Base-by-base conservation (phyloP, 2,888 invertebrate genomes). In the Parascotia fuliginaria region DNA sequence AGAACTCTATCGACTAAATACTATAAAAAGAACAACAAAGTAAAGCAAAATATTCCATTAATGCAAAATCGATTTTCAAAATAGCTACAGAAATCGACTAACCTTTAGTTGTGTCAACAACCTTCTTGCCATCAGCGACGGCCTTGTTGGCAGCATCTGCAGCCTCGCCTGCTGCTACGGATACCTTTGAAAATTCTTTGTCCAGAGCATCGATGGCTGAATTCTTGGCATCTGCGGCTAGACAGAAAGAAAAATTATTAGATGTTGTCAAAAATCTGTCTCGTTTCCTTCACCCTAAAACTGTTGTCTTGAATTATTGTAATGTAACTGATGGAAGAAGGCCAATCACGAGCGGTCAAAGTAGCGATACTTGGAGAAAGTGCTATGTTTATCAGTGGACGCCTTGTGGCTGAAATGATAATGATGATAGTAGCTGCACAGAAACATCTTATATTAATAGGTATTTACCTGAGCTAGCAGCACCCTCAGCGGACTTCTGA, bases 161-260 rank as follows among this genome's bases (percentile, higher is more conserved):
- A 0, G 89, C 92, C 47, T 92, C 92, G 0, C 89, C 92, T 0
- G 92, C 92, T 0, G 92, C 92, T 7, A 89, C 50, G 5, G 89
- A 88, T 13, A 92, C 90, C 75, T 92, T 92, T 13, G 83, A 80
- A 53, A 93, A 65, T 67, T 93, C 93, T 55, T 92, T 91, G 78
- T 93, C 92, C 34, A 93, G 72, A 7, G 93, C 90, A 53, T 93
- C 93, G 58, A 93, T 89, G 32, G 93, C 93, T 0, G 92, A 85
- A 55, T 93, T 81, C 71, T 85, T 92, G 9, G 89, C 87, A 48
- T 87, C 81, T 28, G 80, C 73, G 7, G 90, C 92, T 92, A 70
- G n/a, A n/a, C n/a, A n/a, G n/a, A n/a, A n/a, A n/a, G n/a, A n/a
- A n/a, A n/a, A n/a, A n/a, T n/a, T n/a, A n/a, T n/a, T n/a, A n/a